Conservation (phyloP, 2,888 invertebrate species). For the Deladenus siricidicola region DNA sequence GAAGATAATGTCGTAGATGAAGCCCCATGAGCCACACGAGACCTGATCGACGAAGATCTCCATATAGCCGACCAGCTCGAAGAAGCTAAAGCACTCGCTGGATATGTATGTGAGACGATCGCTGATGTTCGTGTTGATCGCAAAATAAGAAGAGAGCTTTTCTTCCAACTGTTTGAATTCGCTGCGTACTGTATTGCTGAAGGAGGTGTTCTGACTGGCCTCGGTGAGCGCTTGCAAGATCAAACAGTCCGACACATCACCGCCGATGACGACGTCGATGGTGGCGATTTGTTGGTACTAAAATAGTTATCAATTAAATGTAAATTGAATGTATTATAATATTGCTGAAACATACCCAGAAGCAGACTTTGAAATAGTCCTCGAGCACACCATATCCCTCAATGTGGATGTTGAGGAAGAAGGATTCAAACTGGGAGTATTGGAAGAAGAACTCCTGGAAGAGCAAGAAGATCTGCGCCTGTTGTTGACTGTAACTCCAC, state of each 20-base stretch:
- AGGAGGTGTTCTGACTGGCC: conserved; percentile 5
- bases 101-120: neutral
- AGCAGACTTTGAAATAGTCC: neutral
- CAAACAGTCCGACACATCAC: neutral
- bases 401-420: neutral
- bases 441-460: neutral
- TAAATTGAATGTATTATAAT: too few species aligned
- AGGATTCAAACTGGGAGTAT: neutral
- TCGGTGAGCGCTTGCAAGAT: neutral
- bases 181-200: neutral
- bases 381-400: neutral
- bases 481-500: neutral
- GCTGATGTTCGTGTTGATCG: neutral
- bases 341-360: neutral
- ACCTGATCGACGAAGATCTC: neutral
- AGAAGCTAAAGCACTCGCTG: neutral
- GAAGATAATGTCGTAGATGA: neutral
- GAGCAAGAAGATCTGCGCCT: neutral
- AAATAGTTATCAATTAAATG: neutral
- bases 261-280: neutral
- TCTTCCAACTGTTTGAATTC: neutral
- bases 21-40: neutral
- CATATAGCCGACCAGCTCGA: neutral
- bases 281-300: neutral
- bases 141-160: neutral